These are phyloP conservation scores for Lasioglossum malachurum DNA, from an alignment of 2,888 invertebrate species.

Conservation along the genomic window DNA sequence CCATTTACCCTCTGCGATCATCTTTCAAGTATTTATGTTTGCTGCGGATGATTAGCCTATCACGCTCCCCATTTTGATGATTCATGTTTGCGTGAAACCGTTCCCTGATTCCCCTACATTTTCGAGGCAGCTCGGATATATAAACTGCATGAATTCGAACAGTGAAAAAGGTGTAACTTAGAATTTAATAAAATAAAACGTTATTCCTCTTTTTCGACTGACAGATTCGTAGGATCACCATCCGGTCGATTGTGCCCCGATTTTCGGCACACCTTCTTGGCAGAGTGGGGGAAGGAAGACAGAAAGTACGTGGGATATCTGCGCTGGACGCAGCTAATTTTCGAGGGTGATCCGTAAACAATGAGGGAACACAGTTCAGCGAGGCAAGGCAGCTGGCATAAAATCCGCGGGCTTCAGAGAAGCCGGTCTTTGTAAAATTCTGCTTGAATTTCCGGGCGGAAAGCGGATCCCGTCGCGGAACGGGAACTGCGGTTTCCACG, in stretches of 20 bases:
- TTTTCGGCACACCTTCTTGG: background rate
- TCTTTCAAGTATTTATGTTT: background rate
- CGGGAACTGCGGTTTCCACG: slow-evolving; percentile 38
- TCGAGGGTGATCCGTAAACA: background rate
- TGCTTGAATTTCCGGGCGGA: slow-evolving; percentile 43
- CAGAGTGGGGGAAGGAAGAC: background rate
- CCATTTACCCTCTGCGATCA: background rate
- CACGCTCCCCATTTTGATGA: background rate
- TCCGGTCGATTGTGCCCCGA: too few relatives aligned
- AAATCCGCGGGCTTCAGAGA: background rate
- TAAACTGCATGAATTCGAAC: too few relatives aligned
- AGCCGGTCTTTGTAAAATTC: slow-evolving; percentile 29
- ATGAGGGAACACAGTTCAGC: slow-evolving; percentile 5
- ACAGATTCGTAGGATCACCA: too few relatives aligned
- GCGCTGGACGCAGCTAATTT: background rate
- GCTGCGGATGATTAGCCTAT: background rate
- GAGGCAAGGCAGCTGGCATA: slow-evolving; percentile 11
- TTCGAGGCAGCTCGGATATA: too few relatives aligned
- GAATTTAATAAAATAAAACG: too few relatives aligned
- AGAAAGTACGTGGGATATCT: background rate
- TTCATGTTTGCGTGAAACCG: background rate
- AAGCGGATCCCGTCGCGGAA: slow-evolving; percentile 44
- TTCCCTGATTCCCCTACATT: too few relatives aligned
- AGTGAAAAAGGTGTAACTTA: too few relatives aligned
- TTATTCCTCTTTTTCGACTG: too few relatives aligned